Conservation (phyloP, 2,888 invertebrate species). For the Oligia fasciuncula region DNA sequence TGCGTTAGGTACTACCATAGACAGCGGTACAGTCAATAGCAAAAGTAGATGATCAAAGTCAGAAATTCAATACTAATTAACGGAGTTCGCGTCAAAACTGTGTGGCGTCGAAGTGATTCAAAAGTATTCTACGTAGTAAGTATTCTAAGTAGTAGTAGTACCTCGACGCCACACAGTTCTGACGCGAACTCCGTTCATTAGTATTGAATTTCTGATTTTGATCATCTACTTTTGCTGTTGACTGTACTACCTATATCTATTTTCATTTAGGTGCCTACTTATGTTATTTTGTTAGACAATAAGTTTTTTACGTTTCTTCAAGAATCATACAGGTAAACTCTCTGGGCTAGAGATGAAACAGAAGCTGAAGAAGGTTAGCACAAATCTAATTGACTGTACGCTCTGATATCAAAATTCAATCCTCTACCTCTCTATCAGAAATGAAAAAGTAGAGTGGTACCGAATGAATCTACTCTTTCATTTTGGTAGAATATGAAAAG, state of each 20-base stretch:
- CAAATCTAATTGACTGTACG: neutral
- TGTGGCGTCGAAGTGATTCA: too few species aligned
- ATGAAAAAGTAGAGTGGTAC: neutral
- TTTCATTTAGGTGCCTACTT: neutral
- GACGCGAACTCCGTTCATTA: too few species aligned
- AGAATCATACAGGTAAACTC: neutral
- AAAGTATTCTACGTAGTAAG: too few species aligned
- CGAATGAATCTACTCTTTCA: neutral
- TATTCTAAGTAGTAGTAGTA: too few species aligned
- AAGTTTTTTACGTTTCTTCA: neutral
- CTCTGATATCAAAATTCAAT: neutral
- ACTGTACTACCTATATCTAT: neutral
- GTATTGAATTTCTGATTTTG: too few species aligned
- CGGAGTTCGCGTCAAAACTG: too few species aligned
- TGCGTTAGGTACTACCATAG: neutral
- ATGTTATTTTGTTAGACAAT: neutral
- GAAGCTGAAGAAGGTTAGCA: neutral
- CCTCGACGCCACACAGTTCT: too few species aligned
- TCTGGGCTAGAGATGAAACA: neutral
- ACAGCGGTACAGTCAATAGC: too few species aligned
- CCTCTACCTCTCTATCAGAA: neutral
- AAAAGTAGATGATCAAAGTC: too few species aligned
- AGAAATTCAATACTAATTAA: too few species aligned
- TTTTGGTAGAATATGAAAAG: neutral
- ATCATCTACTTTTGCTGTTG: too few species aligned